Evolutionary conservation across 2,888 invertebrate species (phyloP).

Genomic region (Drosophila siamana): DNA sequence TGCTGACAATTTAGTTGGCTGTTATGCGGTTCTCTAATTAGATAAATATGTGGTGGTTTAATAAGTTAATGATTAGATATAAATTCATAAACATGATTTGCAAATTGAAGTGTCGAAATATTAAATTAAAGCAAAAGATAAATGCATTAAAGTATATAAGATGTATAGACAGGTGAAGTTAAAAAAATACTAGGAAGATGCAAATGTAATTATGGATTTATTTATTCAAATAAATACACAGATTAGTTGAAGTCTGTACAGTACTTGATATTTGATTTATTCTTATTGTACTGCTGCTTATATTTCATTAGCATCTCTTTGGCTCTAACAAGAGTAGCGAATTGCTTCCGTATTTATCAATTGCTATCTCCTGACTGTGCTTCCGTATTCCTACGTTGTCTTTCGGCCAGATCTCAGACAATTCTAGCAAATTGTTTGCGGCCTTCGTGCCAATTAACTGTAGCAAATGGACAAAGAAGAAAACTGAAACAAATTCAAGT

Average conservation of each 20-base stretch:
- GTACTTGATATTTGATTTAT: no score
- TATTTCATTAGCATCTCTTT: not conserved
- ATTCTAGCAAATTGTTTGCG: constrained; percentile 21
- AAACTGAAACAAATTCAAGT: constrained; percentile 19
- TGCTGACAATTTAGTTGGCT: not conserved
- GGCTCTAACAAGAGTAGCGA: not conserved
- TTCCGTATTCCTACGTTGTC: constrained; percentile 12
- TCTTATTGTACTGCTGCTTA: not conserved
- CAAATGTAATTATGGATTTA: no score
- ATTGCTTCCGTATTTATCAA: constrained; percentile 22
- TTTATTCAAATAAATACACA: not conserved
- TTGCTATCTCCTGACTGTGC: constrained; percentile 4
- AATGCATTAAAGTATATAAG: no score
- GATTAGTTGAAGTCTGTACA: not conserved
- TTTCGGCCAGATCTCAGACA: constrained; percentile 13
- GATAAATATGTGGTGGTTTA: not conserved
- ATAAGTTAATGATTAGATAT: not conserved
- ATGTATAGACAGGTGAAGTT: no score
- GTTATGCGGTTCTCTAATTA: not conserved
- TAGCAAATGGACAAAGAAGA: constrained; percentile 41
- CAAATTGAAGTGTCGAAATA: no score
- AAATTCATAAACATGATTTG: not conserved
- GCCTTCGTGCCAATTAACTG: constrained; percentile 67
- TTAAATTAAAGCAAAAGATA: no score
- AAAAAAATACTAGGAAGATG: no score